Base-by-base conservation (phyloP, 2,113 vertebrate species). In the Panurus biarmicus region DNA sequence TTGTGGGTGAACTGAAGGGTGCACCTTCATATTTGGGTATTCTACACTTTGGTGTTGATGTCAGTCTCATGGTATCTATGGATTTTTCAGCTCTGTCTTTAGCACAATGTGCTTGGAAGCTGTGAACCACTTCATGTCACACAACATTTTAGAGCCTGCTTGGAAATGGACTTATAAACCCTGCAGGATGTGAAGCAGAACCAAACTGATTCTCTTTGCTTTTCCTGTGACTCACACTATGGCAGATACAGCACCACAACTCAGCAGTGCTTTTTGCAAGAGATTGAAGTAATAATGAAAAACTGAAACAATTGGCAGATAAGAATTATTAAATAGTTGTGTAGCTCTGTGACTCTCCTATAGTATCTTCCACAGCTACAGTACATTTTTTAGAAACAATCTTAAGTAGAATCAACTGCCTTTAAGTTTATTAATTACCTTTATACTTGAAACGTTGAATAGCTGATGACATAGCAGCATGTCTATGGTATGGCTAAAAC, bases 91-190 rank as follows among this genome's bases (percentile, higher is more conserved):
- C 42, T 66, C 6, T 10, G 31, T 4, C 38, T 72, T 57, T 11
- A 69, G 45, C 50, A 42, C 76, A 51, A 12, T 0, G 0, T 10
- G 28, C 85, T 57, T 0, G 3, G 48, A 26, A 62, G 10, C 61
- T 78, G 44, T 22, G 66, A 76, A 31, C 42, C 62, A 25, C 35
- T 40, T 69, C 53, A 61, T 79, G 79, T 28, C 74, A 54, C 58
- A 60, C 36, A 74, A 21, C n/a, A 7, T n/a, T 80, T 88, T 8
- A 33, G 44, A 89, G 38, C 17, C 66, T 85, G 48, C 58, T 42
- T 65, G 61, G 70, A 31, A 78, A 47, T 9, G 48, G 69, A 67
- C 25, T 84, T 42, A 38, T 1, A 60, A 84, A 84, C 25, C 29
- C 10, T 35, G 26, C 8, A 82, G 83, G 45, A 95, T 92, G 87